A percentile compares a stretch with the other conserved stretches of the same genome.
These are phyloP conservation scores for Sinelater perroti DNA, from an alignment of 2,888 invertebrate species.

Conservation along the genomic window DNA sequence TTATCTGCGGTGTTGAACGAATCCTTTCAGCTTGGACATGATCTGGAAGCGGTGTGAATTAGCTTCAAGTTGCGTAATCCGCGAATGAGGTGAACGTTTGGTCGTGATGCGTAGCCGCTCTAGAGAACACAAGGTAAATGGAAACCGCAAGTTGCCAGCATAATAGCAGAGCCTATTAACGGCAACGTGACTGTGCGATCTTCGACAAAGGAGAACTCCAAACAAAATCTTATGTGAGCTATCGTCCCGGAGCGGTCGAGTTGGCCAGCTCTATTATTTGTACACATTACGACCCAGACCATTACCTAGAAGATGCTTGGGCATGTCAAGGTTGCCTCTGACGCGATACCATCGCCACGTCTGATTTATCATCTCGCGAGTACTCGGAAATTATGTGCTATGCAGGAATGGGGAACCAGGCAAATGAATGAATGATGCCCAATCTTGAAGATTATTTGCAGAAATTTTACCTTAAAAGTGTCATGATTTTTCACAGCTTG, in stretches of 20 bases:
- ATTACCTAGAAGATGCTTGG: slow-evolving; percentile 42
- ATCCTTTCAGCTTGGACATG: too few species aligned
- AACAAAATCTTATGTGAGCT: slow-evolving; percentile 36
- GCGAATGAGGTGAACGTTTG: neutral
- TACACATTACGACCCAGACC: slow-evolving; percentile 44
- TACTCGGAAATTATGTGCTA: too few species aligned
- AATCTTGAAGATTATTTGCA: too few species aligned
- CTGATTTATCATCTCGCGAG: too few species aligned
- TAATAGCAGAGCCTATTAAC: slow-evolving; percentile 44
- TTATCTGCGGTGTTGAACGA: neutral
- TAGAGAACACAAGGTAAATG: slow-evolving; percentile 9
- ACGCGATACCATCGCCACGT: slow-evolving; percentile 24
- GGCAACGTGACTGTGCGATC: slow-evolving; percentile 44
- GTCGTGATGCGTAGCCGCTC: neutral
- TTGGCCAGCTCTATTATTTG: slow-evolving; percentile 43
- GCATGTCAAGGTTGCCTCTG: slow-evolving; percentile 44
- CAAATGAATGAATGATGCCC: too few species aligned
- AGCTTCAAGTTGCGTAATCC: neutral
- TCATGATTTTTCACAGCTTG: too few species aligned
- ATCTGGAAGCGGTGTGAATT: too few species aligned
- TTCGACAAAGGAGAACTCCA: slow-evolving; percentile 43
- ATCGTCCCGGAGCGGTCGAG: slow-evolving; percentile 41
- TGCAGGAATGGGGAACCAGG: too few species aligned
- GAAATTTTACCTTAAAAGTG: too few species aligned
- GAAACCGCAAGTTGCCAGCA: slow-evolving; percentile 19